Conservation (phyloP, 2,888 invertebrate species). For the Drosophila kuntzei region DNA sequence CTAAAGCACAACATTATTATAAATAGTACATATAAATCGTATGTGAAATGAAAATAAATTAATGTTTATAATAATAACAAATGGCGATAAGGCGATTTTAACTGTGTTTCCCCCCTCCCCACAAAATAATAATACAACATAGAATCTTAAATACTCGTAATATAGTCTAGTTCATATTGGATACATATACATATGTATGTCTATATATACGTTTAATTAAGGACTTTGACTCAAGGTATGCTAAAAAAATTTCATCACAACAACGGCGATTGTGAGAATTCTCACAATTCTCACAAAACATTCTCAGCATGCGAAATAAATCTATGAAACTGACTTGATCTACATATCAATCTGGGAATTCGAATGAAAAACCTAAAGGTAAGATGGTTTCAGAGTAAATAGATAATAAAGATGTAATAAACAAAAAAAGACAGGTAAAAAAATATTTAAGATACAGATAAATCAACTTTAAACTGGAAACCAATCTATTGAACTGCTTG, state of each 20-base stretch:
- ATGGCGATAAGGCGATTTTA: constrained; percentile 72
- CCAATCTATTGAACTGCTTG: no score
- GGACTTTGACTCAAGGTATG: constrained; percentile 27
- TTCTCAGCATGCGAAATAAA: constrained; percentile 57
- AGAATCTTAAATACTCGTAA: constrained; percentile 7
- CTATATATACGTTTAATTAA: constrained; percentile 36
- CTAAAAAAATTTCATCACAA: constrained; percentile 26
- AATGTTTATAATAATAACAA: constrained; percentile 68
- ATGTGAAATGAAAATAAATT: constrained; percentile 67
- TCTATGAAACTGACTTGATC: constrained; percentile 51
- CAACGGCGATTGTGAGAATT: constrained; percentile 15
- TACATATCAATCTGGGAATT: background rate
- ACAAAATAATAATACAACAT: constrained; percentile 25
- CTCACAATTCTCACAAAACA: constrained; percentile 32
- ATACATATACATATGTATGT: constrained; percentile 19
- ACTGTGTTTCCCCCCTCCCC: constrained; percentile 52
- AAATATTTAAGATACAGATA: no score
- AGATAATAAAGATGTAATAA: no score
- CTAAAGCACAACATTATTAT: constrained; percentile 63
- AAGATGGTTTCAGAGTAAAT: background rate
- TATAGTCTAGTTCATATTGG: constrained; percentile 20
- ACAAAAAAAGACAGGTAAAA: no score
- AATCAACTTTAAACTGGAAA: no score
- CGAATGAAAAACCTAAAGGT: background rate
- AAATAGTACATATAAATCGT: constrained; percentile 49